phyloP scores from a whole-genome alignment of 2,113 vertebrate genomes.

The Cavia aperea region DNA sequence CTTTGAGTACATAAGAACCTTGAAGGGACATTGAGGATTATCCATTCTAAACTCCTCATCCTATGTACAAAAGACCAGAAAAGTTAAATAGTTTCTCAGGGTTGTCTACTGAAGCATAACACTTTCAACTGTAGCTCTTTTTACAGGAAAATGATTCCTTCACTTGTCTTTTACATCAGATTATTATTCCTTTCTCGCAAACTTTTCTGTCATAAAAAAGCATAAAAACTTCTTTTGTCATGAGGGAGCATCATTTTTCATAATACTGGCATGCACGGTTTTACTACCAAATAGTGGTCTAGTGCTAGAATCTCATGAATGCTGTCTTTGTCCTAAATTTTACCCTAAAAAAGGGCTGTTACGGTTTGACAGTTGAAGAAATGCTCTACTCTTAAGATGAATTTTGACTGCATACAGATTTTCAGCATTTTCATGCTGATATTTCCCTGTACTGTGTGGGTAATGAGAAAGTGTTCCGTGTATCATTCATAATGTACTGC shows the following conservation, averaged over 20 bases:
- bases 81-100: not conserved
- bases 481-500: not conserved
- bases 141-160: not conserved
- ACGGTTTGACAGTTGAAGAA: slow-evolving; percentile 34
- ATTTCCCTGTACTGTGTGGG: not conserved
- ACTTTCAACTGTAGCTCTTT: not conserved
- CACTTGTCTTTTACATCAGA: not conserved
- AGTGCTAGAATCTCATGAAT: slow-evolving; percentile 33
- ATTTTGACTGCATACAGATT: slow-evolving; percentile 24
- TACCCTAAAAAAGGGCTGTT: not conserved
- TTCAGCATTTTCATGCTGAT: not conserved
- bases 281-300: not conserved
- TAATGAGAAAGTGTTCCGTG: not conserved
- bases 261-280: not conserved
- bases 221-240: not conserved
- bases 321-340: slow-evolving; percentile 25
- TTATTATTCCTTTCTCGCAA: not conserved
- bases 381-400: slow-evolving; percentile 9
- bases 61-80: not conserved
- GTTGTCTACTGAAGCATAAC: not conserved
- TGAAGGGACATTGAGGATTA: not conserved
- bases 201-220: not conserved
- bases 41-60: not conserved
- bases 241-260: not conserved
- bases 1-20: not conserved